phyloP scores from a whole-genome alignment of 2,888 invertebrate species.

The Eristalis intricaria region DNA sequence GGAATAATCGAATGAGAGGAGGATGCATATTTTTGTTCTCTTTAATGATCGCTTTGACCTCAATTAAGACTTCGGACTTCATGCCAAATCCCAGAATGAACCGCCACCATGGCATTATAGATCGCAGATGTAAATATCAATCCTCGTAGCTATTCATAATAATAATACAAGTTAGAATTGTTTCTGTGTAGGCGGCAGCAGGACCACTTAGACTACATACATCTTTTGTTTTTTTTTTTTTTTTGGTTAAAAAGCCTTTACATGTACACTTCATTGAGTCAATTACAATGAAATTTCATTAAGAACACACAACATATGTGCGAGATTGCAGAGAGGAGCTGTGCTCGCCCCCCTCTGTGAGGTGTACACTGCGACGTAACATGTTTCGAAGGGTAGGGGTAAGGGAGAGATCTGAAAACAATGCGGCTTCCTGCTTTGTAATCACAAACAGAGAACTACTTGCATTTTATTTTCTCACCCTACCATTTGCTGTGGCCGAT shows the following conservation, averaged over 20 bases:
- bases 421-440: constrained; percentile 50
- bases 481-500: constrained; percentile 1
- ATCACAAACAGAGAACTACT: constrained; percentile 42
- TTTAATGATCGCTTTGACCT: too few relatives aligned
- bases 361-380: background rate
- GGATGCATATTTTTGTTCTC: too few relatives aligned
- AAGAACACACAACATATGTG: constrained; percentile 46
- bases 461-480: constrained; percentile 39
- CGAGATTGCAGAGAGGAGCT: constrained; percentile 2
- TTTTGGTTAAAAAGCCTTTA: constrained; percentile 40
- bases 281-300: constrained; percentile 61
- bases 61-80: too few relatives aligned
- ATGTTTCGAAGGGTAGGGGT: background rate
- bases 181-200: background rate
- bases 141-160: background rate
- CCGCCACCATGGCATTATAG: background rate
- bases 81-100: too few relatives aligned
- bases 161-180: background rate
- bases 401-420: constrained; percentile 20
- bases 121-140: background rate
- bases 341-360: constrained; percentile 16
- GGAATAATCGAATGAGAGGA: too few relatives aligned
- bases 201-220: background rate
- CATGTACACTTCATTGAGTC: constrained; percentile 31
- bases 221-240: background rate